A percentile compares a stretch with the other conserved stretches of the same genome.
These are phyloP conservation scores for Cassiopea andromeda DNA, from an alignment of 30 jellyfish, hydroid and myxozoan species.

Conservation along the genomic window DNA sequence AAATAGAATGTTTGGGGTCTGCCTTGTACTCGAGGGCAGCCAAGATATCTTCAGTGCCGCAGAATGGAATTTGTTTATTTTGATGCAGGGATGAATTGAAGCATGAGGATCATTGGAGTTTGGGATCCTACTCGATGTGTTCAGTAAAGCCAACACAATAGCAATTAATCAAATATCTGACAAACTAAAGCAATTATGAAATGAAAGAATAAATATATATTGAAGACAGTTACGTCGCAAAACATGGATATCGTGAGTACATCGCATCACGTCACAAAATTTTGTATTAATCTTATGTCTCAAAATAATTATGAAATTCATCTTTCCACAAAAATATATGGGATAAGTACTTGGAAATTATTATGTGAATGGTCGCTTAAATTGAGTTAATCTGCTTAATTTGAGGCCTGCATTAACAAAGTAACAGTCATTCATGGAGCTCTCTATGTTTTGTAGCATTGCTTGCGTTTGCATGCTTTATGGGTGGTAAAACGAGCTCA, in stretches of 20 bases:
- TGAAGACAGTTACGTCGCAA: neutral
- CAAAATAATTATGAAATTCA: neutral
- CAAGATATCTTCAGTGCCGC: neutral
- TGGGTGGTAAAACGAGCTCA: too few relatives aligned
- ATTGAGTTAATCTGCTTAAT: too few relatives aligned
- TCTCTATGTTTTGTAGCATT: too few relatives aligned
- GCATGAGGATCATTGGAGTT: neutral
- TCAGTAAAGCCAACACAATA: neutral
- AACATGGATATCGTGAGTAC: slow-evolving; percentile 25
- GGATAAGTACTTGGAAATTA: too few relatives aligned
- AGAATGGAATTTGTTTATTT: neutral
- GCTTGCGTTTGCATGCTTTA: too few relatives aligned
- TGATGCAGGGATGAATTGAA: neutral
- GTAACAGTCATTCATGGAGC: too few relatives aligned
- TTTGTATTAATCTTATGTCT: too few relatives aligned
- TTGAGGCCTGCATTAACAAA: too few relatives aligned
- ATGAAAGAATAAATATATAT: neutral
- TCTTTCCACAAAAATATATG: too few relatives aligned
- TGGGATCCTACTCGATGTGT: neutral
- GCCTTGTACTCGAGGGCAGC: neutral
- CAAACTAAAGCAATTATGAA: too few relatives aligned
- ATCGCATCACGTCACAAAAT: too few relatives aligned
- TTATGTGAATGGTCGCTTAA: too few relatives aligned
- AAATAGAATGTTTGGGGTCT: neutral
- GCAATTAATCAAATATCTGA: neutral